Evolutionary conservation across 92 coral and sea anemone species (phyloP).

Genomic region (Umimayanthus kanabou): DNA sequence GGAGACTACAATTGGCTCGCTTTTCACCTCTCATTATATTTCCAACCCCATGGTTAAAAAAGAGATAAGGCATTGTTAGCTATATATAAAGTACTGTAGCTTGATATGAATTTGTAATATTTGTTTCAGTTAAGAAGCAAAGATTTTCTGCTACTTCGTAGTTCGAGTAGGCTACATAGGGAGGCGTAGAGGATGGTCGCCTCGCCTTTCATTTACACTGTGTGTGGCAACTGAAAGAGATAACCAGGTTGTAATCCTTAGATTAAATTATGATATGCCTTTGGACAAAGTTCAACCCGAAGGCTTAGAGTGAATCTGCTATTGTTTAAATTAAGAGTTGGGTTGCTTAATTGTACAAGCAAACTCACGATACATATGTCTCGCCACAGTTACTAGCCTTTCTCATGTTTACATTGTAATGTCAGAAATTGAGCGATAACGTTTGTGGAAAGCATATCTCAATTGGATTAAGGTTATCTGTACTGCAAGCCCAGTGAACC

Average conservation of each 20-base stretch:
- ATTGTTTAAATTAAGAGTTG: neutral
- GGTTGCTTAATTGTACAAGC: neutral
- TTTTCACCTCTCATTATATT: neutral
- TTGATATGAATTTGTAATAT: neutral
- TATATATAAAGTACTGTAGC: neutral
- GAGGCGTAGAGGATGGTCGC: no score
- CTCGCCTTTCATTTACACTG: neutral
- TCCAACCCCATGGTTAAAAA: neutral
- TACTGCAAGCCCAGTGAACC: neutral
- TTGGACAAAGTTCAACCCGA: neutral
- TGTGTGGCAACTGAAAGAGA: conserved; percentile 3
- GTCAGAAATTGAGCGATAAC: neutral
- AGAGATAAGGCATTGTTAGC: neutral
- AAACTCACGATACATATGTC: neutral
- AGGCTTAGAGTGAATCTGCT: neutral
- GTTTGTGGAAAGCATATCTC: neutral
- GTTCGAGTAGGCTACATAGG: no score
- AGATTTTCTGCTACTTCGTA: no score
- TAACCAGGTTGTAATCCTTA: conserved; percentile 27
- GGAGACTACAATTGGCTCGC: neutral
- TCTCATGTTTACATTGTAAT: neutral
- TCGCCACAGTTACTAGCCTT: neutral
- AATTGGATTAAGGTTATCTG: neutral
- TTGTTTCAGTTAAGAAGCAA: no score
- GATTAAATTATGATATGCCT: conserved; percentile 18